Percentiles rank a stretch among this genome's conserved stretches.
phyloP scores from a whole-genome alignment of 2,113 vertebrate species.

The Neodontobutis hainanensis region DNA sequence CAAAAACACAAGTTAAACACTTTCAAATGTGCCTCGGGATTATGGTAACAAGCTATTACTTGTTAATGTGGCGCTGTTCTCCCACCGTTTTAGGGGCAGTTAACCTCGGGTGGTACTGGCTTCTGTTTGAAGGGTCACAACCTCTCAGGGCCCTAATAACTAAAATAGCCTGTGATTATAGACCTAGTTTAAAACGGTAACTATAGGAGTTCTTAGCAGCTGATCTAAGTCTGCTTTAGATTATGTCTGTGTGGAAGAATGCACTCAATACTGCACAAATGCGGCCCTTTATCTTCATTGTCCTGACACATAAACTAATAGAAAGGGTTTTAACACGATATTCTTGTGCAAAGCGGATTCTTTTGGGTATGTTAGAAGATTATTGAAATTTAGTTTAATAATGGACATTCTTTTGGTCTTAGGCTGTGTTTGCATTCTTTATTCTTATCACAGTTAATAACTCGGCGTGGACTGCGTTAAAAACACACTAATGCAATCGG shows the following conservation, averaged over 20 bases:
- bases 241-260: slow-evolving; percentile 23
- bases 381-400: slow-evolving; percentile 50
- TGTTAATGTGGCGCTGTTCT: slow-evolving; percentile 74
- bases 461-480: slow-evolving; percentile 46
- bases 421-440: slow-evolving; percentile 55
- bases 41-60: slow-evolving; percentile 75
- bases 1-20: slow-evolving; percentile 76
- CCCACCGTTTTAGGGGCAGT: slow-evolving; percentile 70
- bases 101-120: slow-evolving; percentile 69
- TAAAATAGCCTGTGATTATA: slow-evolving; percentile 78
- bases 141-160: slow-evolving; percentile 55
- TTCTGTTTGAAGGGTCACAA: slow-evolving; percentile 77
- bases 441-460: slow-evolving; percentile 65
- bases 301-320: background rate
- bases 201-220: slow-evolving; percentile 68
- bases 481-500: slow-evolving; percentile 45
- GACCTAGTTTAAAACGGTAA: slow-evolving; percentile 71
- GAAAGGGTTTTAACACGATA: background rate
- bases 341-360: background rate
- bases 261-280: slow-evolving; percentile 21
- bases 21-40: slow-evolving; percentile 76
- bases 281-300: slow-evolving; percentile 6
- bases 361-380: slow-evolving; percentile 13
- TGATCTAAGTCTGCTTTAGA: slow-evolving; percentile 39
- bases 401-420: slow-evolving; percentile 65